Percentiles rank a stretch among this genome's conserved stretches.
Conservation (phyloP, 1,140 invertebrate species). For the Brachionus angularis region DNA sequence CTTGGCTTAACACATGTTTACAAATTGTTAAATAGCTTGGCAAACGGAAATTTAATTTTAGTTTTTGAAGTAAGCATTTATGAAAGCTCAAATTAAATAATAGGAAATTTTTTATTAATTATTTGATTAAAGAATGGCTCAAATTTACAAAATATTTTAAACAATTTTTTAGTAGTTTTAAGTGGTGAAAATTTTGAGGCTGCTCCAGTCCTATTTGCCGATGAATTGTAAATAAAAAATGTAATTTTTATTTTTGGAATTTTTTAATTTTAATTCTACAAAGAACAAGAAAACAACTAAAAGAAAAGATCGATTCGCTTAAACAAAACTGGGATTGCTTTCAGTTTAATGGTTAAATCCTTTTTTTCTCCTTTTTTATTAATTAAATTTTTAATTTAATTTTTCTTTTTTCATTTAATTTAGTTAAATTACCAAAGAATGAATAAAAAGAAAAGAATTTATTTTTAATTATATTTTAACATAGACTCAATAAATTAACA, state of each 20-base stretch:
- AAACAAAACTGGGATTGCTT: constrained; percentile 12
- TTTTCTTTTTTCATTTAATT: too few relatives aligned
- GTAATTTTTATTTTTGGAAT: not conserved
- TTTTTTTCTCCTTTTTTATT: too few relatives aligned
- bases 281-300: not conserved
- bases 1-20: not conserved
- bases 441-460: too few relatives aligned
- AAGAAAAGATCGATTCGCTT: not conserved
- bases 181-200: not conserved
- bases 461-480: too few relatives aligned
- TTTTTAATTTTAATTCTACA: not conserved
- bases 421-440: too few relatives aligned
- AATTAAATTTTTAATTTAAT: too few relatives aligned
- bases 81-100: too few relatives aligned
- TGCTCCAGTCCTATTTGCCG: not conserved
- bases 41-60: constrained; percentile 36
- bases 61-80: constrained; percentile 2
- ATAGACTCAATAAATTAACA: too few relatives aligned
- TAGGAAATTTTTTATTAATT: too few relatives aligned
- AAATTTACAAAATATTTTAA: too few relatives aligned
- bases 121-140: too few relatives aligned
- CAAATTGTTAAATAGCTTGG: not conserved
- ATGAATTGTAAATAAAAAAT: constrained; percentile 17
- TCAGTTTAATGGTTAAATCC: constrained; percentile 38
- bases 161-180: not conserved